Base-by-base conservation (phyloP, 2,888 invertebrate genomes). In the Rhagonycha lutea region DNA sequence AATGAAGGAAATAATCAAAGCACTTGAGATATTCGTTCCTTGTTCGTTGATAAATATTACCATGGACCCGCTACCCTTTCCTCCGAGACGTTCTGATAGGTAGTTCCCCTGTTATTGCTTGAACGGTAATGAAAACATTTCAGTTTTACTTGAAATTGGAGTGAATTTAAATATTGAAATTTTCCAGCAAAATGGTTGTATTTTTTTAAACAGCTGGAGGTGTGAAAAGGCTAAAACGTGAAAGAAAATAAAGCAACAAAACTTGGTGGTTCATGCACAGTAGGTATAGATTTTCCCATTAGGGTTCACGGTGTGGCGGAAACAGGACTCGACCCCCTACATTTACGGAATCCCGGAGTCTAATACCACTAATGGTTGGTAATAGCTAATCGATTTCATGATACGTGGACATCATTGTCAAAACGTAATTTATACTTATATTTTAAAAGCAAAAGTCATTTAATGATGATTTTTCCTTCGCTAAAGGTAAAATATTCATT, bases 221-320 rank as follows among this genome's bases (percentile, higher is more conserved):
- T 47, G 47, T 47, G 47, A 73, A 60, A 73, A 61, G 73, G 62
- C 67, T 60, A 82, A n/a, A 81, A 83, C 83, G 82, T 80, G 78
- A 80, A 80, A 78, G 80, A 83, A 82, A 84, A 83, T 84, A 83
- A 82, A 83, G 83, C 82, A 81, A 83, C 83, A 82, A 83, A 83
- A 84, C 80, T 80, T 82, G 82, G 76, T 82, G 82, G 82, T 80
- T 82, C 83, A 80, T 83, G 80, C 81, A 82, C 81, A 81, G 82
- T 78, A 79, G 82, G 83, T 84, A 84, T 85, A 83, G 84, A 84
- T 85, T 85, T 84, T 83, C 76, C 84, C 84, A 85, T 85, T 85
- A 84, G 83, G 80, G 80, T 77, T 81, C 82, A 80, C 80, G 81
- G 80, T 79, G 82, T 80, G 83, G 81, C 83, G 83, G 82, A 84